Conservation (phyloP, 2,888 invertebrate genomes). For the Eupithecia pulchellata region DNA sequence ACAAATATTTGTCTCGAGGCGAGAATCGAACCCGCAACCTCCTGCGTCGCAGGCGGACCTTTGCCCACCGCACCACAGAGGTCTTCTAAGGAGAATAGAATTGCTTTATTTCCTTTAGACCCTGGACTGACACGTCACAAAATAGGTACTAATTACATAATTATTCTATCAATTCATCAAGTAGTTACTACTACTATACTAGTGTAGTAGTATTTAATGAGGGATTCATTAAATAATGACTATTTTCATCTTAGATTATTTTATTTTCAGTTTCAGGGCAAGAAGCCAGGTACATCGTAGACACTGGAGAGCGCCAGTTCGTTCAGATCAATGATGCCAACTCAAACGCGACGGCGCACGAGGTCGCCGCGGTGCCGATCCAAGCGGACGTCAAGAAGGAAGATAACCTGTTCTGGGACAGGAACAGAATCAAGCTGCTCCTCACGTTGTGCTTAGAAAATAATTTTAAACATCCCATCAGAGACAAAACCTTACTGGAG, state of each 20-base stretch:
- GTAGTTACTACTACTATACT: no score
- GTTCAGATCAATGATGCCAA: conserved; percentile 64
- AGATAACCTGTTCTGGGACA: conserved; percentile 73
- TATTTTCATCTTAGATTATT: neutral
- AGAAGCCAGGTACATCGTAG: conserved; percentile 68
- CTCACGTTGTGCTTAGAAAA: conserved; percentile 69
- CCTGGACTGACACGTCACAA: no score
- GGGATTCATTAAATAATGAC: no score
- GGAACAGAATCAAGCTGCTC: conserved; percentile 68
- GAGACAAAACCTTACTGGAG: conserved; percentile 66
- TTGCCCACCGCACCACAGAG: no score
- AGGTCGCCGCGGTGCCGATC: conserved; percentile 37
- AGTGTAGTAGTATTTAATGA: no score
- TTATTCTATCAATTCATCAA: no score
- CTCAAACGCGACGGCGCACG: conserved; percentile 40
- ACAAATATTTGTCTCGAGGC: no score
- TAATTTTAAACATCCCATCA: conserved; percentile 56
- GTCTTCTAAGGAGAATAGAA: no score
- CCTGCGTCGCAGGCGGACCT: no score
- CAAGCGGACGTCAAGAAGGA: conserved; percentile 53
- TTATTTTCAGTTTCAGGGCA: conserved; percentile 60
- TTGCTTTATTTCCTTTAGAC: no score
- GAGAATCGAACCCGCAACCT: no score
- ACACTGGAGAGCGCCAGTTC: conserved; percentile 66
- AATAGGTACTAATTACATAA: no score